These are phyloP conservation scores for Conistra vaccinii DNA, from an alignment of 2,888 invertebrate genomes.

Conservation along the genomic window DNA sequence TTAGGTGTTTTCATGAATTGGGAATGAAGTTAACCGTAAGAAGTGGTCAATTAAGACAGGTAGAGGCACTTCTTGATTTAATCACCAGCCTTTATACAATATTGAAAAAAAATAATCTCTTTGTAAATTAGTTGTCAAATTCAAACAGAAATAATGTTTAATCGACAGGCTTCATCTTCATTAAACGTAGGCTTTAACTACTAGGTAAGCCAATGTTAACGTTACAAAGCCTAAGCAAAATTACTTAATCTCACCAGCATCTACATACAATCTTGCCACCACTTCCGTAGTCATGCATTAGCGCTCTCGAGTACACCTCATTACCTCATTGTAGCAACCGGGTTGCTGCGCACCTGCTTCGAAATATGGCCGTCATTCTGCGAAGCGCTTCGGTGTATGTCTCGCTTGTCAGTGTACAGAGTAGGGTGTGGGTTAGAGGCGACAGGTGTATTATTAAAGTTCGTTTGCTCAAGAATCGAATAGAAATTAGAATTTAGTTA, in stretches of 20 bases:
- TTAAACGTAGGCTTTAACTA: background rate
- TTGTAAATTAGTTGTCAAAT: background rate
- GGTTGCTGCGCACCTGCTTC: conserved; percentile 58
- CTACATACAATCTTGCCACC: conserved; percentile 12
- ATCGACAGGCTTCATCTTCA: background rate
- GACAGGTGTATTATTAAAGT: background rate
- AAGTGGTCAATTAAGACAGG: background rate
- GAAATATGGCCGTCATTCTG: conserved; percentile 49
- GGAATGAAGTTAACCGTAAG: background rate
- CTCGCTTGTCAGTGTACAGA: conserved; percentile 34
- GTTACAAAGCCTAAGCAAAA: conserved; percentile 2
- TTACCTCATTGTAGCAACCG: conserved; percentile 45
- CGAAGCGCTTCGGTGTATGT: conserved; percentile 48
- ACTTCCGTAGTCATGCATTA: conserved; percentile 56
- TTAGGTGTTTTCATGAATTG: background rate
- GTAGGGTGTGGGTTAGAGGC: conserved; percentile 10
- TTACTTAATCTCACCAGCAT: conserved; percentile 17
- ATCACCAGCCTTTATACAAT: background rate
- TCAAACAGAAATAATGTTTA: background rate
- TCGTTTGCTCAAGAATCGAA: background rate
- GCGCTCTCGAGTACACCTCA: conserved; percentile 54
- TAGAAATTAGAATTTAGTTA: background rate
- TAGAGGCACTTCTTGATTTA: background rate
- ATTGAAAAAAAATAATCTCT: background rate
- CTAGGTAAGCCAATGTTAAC: background rate